These are phyloP conservation scores for Helarctos malayanus DNA, from an alignment of 2,797 vertebrate genomes.

Conservation along the genomic window DNA sequence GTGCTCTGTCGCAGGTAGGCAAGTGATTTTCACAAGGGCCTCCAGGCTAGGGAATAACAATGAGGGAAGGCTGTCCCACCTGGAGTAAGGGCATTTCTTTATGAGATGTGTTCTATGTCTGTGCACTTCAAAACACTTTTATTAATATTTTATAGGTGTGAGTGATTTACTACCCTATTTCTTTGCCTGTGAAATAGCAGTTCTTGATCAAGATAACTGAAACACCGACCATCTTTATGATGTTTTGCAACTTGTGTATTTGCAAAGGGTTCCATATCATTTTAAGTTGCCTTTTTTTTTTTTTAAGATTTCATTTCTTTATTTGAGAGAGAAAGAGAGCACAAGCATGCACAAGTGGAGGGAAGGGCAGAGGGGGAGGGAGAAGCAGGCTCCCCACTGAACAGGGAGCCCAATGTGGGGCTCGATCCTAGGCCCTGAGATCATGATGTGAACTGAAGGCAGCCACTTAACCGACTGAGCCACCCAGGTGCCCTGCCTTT, in stretches of 20 bases:
- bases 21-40: background rate
- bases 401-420: background rate
- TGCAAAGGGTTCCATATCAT: slow-evolving; percentile 2
- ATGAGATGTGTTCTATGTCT: background rate
- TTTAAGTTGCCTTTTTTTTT: slow-evolving; percentile 45
- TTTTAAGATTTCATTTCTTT: background rate
- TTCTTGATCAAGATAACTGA: slow-evolving; percentile 61
- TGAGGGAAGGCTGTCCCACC: background rate
- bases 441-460: background rate
- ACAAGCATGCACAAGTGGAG: no score
- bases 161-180: slow-evolving; percentile 46
- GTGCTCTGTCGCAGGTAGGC: background rate
- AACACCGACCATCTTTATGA: slow-evolving; percentile 5
- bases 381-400: background rate
- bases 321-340: background rate
- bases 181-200: slow-evolving; percentile 59
- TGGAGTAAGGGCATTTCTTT: background rate
- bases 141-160: slow-evolving; percentile 53
- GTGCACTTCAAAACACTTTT: background rate
- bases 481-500: background rate
- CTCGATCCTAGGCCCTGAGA: background rate
- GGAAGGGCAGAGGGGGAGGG: background rate
- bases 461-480: background rate
- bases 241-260: background rate
- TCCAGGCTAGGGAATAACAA: background rate